Base-by-base conservation (phyloP, 1,140 invertebrate species). In the Centruroides vittatus region DNA sequence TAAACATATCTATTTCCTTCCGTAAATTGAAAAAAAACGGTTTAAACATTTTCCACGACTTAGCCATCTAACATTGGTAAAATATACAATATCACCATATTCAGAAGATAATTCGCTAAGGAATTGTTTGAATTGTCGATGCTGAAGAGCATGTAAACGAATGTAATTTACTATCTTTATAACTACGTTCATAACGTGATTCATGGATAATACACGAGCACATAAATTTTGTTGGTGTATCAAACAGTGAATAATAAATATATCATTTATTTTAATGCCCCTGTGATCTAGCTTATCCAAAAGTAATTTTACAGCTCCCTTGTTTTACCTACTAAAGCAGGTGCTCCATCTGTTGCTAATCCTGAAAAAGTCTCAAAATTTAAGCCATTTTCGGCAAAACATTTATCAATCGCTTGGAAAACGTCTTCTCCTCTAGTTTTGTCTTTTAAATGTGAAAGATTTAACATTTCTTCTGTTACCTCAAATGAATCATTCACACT, bases 221-320 rank as follows among this genome's bases (percentile, higher is more conserved):
- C 7, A 51, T 58, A 58, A 36, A 58, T 58, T 58, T 56, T 56
- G 55, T 56, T 56, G 41, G 46, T 12, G 3, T n/a, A 23, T 46
- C 34, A n/a, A 56, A 47, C 36, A 56, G 55, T 56, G 12, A n/a
- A 47, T 47, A 56, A 13, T 47, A 46, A 56, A 48, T 35, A 56
- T 13, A 56, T 56, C 6, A 56, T 41, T n/a, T 8, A 12, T 56
- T 56, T 56, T 56, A 5, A 41, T 12, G 35, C 10, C 4, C n/a
- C 41, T 56, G 8, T 7, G 13, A 11, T 56, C 55, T 41, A 41
- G 3, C 11, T 46, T 13, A 56, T 56, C 10, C 3, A 56, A 3
- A 47, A 56, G 10, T 41, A 56, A 47, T 13, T 56, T 41, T 41
- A 56, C 5, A 47, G 55, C 10, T 56, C 7, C 12, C 0, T 47